Base-by-base conservation (phyloP, 2,888 invertebrate genomes). In the Rhagophthalmus giganteus region DNA sequence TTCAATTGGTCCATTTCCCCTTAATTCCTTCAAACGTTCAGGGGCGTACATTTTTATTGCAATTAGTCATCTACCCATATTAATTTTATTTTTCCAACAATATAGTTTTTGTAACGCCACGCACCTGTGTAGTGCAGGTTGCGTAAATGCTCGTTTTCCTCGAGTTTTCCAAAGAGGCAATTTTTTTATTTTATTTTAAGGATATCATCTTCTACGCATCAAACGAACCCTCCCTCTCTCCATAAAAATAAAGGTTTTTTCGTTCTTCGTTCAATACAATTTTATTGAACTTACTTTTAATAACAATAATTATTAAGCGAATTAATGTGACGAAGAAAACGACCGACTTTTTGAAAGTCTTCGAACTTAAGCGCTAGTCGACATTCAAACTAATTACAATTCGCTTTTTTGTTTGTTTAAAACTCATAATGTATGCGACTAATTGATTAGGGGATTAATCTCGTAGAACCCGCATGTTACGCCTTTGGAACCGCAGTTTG, bases 1-100 rank as follows among this genome's bases (percentile, higher is more conserved):
- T 72, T 70, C 72, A 69, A 72, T 73, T 72, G 69, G 60, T 59
- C 41, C 48, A 48, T 53, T 63, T 61, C 62, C 60, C 55, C 56
- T 40, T 41, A 42, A 50, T 55, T 54, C 57, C 49, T 37, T 32
- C 40, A 54, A 45, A 40, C 25, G 50, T 16, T 27, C 54, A 56
- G 54, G 41, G 34, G 45, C 54, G 57, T 40, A 31, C 30, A 31
- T 1, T 11, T 28, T 44, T 44, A n/a, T 25, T 14, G 6, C 8
- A 2, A 11, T 10, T 32, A 24, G 14, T 15, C 26, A 11, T 32
- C 33, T 12, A 32, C 8, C 5, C 11, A 8, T n/a, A 11, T 7
- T 30, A 12, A 7, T 13, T 30, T 30, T 10, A n/a, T 10, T 12
- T 30, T 10, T 11, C 11, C 13, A 13, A 30, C 11, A 30, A 30